These are phyloP conservation scores for Thecocarcelia acutangulata DNA, from an alignment of 2,888 invertebrate genomes.

Conservation along the genomic window DNA sequence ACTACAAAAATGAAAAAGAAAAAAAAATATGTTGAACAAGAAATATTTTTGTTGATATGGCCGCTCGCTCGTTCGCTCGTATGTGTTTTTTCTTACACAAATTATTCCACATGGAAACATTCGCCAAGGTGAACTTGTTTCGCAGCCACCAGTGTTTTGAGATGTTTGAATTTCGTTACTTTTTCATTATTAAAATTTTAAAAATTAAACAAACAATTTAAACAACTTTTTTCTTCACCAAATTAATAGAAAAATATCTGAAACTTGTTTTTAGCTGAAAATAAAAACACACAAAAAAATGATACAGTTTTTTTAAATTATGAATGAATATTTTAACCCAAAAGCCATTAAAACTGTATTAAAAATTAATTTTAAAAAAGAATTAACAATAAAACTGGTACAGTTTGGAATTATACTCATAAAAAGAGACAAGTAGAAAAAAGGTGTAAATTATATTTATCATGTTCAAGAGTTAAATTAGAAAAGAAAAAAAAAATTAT, in stretches of 20 bases:
- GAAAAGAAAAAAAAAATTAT: conserved; percentile 13
- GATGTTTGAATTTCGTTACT: conserved; percentile 24
- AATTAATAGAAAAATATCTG: conserved; percentile 12
- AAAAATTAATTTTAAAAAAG: not conserved
- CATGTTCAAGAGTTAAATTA: conserved; percentile 36
- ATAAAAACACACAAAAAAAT: conserved; percentile 13
- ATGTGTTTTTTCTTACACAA: conserved; percentile 14
- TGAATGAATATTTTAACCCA: conserved; percentile 55
- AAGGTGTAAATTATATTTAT: conserved; percentile 60
- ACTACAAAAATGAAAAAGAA: conserved; percentile 9
- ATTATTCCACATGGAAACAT: conserved; percentile 67
- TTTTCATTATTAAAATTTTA: conserved; percentile 14
- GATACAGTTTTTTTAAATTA: conserved; percentile 53
- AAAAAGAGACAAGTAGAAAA: conserved; percentile 10
- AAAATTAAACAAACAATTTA: not conserved
- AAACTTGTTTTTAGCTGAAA: conserved; percentile 43
- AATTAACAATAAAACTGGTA: conserved; percentile 31
- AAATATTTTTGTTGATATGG: conserved; percentile 28
- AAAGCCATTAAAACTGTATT: conserved; percentile 21
- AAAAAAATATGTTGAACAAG: not conserved
- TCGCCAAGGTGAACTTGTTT: conserved; percentile 67
- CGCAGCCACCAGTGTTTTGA: conserved; percentile 22
- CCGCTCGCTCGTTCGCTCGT: not conserved
- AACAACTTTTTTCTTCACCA: conserved; percentile 23
- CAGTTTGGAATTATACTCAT: conserved; percentile 1